A percentile compares a stretch with the other conserved stretches of the same genome.
These are phyloP conservation scores for Baryphthengus martii DNA, from an alignment of 2,113 vertebrate species.

Conservation along the genomic window DNA sequence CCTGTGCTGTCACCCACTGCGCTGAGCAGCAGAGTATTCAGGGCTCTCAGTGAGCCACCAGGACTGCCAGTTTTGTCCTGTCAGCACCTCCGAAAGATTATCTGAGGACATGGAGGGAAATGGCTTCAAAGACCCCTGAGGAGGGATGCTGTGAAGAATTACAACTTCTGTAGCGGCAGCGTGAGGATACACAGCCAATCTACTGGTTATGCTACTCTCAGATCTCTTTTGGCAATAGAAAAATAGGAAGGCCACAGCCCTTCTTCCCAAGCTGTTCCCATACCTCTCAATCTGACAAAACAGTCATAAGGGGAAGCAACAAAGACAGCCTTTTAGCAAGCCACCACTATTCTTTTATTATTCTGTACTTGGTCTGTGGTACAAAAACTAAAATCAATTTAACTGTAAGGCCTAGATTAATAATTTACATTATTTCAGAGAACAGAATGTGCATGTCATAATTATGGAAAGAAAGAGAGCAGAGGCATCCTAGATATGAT, in stretches of 20 bases:
- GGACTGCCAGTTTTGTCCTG: background rate
- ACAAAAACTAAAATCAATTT: background rate
- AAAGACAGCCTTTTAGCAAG: background rate
- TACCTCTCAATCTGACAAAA: background rate
- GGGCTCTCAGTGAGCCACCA: background rate
- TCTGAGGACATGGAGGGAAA: background rate
- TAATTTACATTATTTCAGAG: background rate
- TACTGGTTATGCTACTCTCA: background rate
- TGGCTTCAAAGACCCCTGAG: background rate
- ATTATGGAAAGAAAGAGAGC: background rate
- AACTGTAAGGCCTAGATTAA: background rate
- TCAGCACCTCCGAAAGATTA: conserved; percentile 28
- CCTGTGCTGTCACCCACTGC: background rate
- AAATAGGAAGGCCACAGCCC: background rate
- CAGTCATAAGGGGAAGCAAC: background rate
- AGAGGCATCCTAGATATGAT: background rate
- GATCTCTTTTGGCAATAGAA: background rate
- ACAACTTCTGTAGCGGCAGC: background rate
- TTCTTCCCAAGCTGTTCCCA: background rate
- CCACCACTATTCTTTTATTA: background rate
- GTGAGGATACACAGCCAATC: background rate
- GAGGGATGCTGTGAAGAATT: background rate
- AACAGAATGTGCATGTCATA: background rate
- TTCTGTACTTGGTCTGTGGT: background rate
- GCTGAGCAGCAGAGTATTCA: background rate